phyloP scores from a whole-genome alignment of 2,113 vertebrate species.

The Polypterus bichir region DNA sequence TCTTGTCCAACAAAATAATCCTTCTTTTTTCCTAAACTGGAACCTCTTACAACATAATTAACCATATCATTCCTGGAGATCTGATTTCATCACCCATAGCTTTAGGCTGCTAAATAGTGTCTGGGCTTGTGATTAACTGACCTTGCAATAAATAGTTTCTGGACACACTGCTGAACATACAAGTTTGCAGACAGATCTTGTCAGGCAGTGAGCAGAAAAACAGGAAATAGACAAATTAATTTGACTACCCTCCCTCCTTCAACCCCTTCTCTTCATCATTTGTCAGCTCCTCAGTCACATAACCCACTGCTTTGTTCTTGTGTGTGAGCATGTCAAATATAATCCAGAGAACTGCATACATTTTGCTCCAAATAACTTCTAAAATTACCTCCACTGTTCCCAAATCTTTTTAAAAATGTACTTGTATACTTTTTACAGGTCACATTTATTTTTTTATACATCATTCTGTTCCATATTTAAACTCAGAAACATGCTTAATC shows the following conservation, averaged over 20 bases:
- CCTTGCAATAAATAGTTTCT: conserved; percentile 3
- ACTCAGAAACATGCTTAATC: too few relatives aligned
- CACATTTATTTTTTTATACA: too few relatives aligned
- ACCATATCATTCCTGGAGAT: neutral
- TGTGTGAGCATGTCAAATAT: too few relatives aligned
- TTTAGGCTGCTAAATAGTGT: neutral
- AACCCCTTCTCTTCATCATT: too few relatives aligned
- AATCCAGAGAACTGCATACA: too few relatives aligned
- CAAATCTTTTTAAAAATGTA: too few relatives aligned
- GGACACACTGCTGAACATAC: conserved; percentile 1
- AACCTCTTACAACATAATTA: conserved; percentile 1
- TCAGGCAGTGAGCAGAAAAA: neutral
- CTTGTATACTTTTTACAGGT: too few relatives aligned
- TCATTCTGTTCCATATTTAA: too few relatives aligned
- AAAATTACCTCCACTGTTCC: too few relatives aligned
- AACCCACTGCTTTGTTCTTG: too few relatives aligned
- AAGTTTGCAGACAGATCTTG: neutral
- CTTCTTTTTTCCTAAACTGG: neutral
- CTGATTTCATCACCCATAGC: neutral
- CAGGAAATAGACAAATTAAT: conserved; percentile 1
- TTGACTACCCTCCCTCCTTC: neutral
- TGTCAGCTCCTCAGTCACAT: too few relatives aligned
- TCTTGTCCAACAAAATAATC: neutral
- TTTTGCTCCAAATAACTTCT: too few relatives aligned
- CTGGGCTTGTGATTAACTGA: conserved; percentile 3